Evolutionary conservation across 1,140 invertebrate species (phyloP).

Genomic region (Camponotus pennsylvanicus): DNA sequence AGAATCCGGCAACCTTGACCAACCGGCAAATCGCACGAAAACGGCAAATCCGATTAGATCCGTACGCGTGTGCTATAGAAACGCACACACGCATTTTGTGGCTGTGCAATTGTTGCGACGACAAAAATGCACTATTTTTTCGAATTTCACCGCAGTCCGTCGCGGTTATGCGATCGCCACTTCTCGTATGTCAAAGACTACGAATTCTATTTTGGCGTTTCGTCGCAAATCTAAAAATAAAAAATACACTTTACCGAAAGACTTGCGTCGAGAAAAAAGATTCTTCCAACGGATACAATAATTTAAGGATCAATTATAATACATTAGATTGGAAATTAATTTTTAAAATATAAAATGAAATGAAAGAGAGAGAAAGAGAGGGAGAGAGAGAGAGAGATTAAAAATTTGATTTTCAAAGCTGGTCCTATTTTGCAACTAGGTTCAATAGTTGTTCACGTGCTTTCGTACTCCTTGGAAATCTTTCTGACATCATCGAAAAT

Average conservation of each 20-base stretch:
- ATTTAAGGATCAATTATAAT: neutral
- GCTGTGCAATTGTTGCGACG: constrained; percentile 25
- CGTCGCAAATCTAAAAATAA: neutral
- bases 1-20: neutral
- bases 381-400: neutral
- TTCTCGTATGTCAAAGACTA: neutral
- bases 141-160: neutral
- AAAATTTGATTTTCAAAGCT: neutral
- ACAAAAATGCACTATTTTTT: constrained; percentile 38
- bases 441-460: constrained; percentile 11
- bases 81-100: neutral
- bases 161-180: constrained; percentile 12
- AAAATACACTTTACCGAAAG: neutral
- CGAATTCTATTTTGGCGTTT: neutral
- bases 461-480: neutral
- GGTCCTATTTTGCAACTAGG: constrained; percentile 16
- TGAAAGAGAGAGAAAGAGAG: constrained; percentile 14
- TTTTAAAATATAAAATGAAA: neutral
- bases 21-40: neutral
- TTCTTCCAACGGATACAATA: neutral
- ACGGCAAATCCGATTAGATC: constrained; percentile 4
- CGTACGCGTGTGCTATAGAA: neutral
- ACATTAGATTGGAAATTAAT: neutral
- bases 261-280: neutral
- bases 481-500: constrained; percentile 37